Conservation (phyloP, 2,888 invertebrate genomes). For the Sylvicola fuscatus region DNA sequence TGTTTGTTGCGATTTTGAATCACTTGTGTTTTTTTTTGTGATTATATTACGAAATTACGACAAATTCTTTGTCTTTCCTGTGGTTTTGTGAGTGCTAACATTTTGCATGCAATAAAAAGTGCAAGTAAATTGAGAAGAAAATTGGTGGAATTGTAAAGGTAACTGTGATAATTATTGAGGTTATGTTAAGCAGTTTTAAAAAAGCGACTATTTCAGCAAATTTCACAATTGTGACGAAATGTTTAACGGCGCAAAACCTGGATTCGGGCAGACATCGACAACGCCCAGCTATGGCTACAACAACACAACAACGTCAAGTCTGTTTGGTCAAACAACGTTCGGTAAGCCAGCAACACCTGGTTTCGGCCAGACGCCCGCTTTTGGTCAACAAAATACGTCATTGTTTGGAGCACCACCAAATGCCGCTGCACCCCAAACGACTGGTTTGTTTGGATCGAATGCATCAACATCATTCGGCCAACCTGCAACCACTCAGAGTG, state of each 20-base stretch:
- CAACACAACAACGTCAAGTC: slow-evolving; percentile 17
- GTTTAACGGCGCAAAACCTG: slow-evolving; percentile 16
- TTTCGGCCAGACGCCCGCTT: slow-evolving; percentile 46
- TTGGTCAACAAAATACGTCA: slow-evolving; percentile 33
- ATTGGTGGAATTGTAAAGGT: neutral
- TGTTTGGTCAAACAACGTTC: slow-evolving; percentile 30
- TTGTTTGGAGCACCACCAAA: slow-evolving; percentile 34
- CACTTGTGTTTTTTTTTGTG: no score
- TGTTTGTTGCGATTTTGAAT: no score
- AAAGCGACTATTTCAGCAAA: neutral
- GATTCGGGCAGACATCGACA: slow-evolving; percentile 26
- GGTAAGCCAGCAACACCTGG: slow-evolving; percentile 36
- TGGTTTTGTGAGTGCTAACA: no score
- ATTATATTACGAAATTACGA: no score
- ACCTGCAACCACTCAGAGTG: slow-evolving; percentile 25
- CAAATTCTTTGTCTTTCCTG: no score
- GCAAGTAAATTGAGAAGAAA: no score
- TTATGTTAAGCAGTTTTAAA: neutral
- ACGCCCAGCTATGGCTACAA: slow-evolving; percentile 16
- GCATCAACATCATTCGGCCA: slow-evolving; percentile 43
- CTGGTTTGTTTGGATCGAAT: slow-evolving; percentile 40
- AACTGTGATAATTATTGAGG: slow-evolving; percentile 1
- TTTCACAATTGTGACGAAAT: slow-evolving; percentile 6
- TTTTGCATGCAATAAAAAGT: no score
- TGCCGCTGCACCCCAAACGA: slow-evolving; percentile 12